phyloP scores from a whole-genome alignment of 2,888 invertebrate genomes.

The Therioaphis trifolii region DNA sequence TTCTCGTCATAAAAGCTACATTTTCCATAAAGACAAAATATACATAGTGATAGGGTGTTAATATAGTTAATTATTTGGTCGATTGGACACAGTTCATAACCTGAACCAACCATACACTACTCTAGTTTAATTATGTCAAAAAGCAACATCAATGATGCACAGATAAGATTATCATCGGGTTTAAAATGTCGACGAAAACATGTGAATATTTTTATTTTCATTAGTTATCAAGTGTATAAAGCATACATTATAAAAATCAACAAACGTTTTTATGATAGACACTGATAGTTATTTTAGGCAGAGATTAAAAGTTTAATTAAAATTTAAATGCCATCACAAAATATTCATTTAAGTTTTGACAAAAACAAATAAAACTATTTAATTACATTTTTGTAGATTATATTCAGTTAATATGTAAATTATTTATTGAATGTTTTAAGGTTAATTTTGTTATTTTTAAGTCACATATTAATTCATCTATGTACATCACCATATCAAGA shows the following conservation, averaged over 20 bases:
- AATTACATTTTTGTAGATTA: background rate
- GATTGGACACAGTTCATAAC: slow-evolving; percentile 6
- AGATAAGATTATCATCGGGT: slow-evolving; percentile 1
- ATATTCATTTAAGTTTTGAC: background rate
- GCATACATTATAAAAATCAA: too few relatives aligned
- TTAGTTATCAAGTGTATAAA: background rate
- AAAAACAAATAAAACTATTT: background rate
- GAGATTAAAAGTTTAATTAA: slow-evolving; percentile 46
- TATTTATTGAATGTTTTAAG: slow-evolving; percentile 3
- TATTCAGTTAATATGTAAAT: slow-evolving; percentile 3
- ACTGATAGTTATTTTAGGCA: background rate
- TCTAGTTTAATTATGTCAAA: slow-evolving; percentile 3
- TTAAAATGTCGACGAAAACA: slow-evolving; percentile 2
- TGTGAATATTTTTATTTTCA: slow-evolving; percentile 1
- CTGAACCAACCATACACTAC: background rate
- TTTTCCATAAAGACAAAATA: slow-evolving; percentile 13
- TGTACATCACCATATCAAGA: too few relatives aligned
- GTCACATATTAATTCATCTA: too few relatives aligned
- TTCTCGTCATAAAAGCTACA: slow-evolving; percentile 28
- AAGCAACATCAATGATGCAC: background rate
- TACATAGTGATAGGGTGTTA: background rate
- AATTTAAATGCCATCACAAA: slow-evolving; percentile 19
- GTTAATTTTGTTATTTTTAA: background rate
- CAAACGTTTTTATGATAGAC: background rate
- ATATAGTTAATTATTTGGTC: slow-evolving; percentile 15